Percentiles rank a stretch among this genome's conserved stretches.
Conservation (phyloP, 2,797 vertebrate genomes). For the Selene dorsalis region DNA sequence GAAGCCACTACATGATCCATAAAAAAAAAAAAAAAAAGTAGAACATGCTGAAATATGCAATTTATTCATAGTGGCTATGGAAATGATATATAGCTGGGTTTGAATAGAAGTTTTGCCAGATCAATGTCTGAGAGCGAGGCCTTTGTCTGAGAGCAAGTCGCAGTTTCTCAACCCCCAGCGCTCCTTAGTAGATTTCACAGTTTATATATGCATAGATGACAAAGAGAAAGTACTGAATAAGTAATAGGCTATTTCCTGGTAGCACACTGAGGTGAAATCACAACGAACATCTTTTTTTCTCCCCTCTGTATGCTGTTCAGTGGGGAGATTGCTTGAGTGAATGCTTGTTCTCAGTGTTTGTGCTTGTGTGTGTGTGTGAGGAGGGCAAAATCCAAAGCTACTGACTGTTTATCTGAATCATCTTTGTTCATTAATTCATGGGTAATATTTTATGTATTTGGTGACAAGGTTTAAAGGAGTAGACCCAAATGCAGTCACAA, state of each 20-base stretch:
- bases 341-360: slow-evolving; percentile 73
- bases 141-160: slow-evolving; percentile 77
- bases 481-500: slow-evolving; percentile 64
- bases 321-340: slow-evolving; percentile 68
- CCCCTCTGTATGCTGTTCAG: slow-evolving; percentile 73
- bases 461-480: slow-evolving; percentile 74
- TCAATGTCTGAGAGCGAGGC: slow-evolving; percentile 77
- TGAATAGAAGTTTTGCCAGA: slow-evolving; percentile 80
- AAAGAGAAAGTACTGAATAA: slow-evolving; percentile 84
- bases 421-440: slow-evolving; percentile 89
- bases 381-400: slow-evolving; percentile 71
- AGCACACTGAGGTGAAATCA: slow-evolving; percentile 84
- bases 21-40: slow-evolving; percentile 38
- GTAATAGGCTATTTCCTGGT: slow-evolving; percentile 85
- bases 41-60: slow-evolving; percentile 68
- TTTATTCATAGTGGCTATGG: slow-evolving; percentile 73
- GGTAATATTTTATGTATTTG: slow-evolving; percentile 82
- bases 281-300: slow-evolving; percentile 76
- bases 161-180: slow-evolving; percentile 71
- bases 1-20: slow-evolving; percentile 51
- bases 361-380: slow-evolving; percentile 55
- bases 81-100: slow-evolving; percentile 71
- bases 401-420: slow-evolving; percentile 82
- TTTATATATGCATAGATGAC: slow-evolving; percentile 85
- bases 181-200: slow-evolving; percentile 76